Conservation (phyloP, 1,140 invertebrate genomes). For the Sycophila sp. region DNA sequence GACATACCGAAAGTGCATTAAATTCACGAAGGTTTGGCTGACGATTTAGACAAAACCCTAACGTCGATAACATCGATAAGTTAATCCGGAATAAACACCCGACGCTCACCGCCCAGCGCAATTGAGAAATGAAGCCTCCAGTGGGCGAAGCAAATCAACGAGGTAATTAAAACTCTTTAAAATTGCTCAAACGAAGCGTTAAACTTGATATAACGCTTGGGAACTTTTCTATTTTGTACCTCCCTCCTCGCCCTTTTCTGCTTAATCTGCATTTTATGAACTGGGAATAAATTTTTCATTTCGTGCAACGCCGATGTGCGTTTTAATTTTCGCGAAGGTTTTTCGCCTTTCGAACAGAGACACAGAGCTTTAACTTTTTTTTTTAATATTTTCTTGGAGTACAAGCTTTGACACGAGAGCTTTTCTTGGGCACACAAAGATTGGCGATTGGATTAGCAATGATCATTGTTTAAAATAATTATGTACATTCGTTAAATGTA, state of each 20-base stretch:
- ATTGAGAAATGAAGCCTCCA: background rate
- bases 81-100: background rate
- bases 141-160: background rate
- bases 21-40: background rate
- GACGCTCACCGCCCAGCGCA: background rate
- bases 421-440: no score
- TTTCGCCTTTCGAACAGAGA: background rate
- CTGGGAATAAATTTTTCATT: no score
- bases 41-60: background rate
- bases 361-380: no score
- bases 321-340: background rate
- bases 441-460: no score
- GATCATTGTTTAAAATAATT: no score
- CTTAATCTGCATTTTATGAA: background rate
- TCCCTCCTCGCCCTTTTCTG: no score
- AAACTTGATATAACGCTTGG: background rate
- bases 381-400: background rate
- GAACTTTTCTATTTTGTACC: background rate
- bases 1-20: no score
- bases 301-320: background rate
- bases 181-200: background rate
- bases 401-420: background rate
- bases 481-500: no score
- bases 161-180: background rate
- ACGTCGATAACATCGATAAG: background rate